Evolutionary conservation across 2,888 invertebrate genomes (phyloP).

Genomic region (Choristoneura rosaceana): DNA sequence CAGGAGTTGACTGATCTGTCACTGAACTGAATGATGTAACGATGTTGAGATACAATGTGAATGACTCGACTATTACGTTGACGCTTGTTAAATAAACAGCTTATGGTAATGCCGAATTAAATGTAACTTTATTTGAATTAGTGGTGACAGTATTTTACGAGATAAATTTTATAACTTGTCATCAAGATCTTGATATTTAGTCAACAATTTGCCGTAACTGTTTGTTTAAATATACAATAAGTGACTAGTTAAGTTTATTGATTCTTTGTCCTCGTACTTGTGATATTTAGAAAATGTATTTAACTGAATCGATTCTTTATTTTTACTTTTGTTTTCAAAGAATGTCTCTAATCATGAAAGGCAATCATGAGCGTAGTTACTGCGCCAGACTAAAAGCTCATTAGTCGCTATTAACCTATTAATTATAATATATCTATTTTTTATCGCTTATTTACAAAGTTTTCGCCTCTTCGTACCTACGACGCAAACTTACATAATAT

Average conservation of each 20-base stretch:
- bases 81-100: conserved; percentile 40
- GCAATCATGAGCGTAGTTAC: background rate
- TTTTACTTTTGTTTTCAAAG: too few relatives aligned
- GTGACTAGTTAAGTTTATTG: too few relatives aligned
- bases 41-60: conserved; percentile 60
- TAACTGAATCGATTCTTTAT: too few relatives aligned
- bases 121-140: conserved; percentile 25
- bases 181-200: background rate
- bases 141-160: conserved; percentile 22
- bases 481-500: background rate
- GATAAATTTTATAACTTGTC: conserved; percentile 19
- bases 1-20: conserved; percentile 75
- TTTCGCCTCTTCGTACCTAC: conserved; percentile 2
- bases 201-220: too few relatives aligned
- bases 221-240: too few relatives aligned
- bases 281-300: too few relatives aligned
- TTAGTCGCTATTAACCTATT: too few relatives aligned
- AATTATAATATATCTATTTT: background rate
- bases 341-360: too few relatives aligned
- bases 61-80: conserved; percentile 57
- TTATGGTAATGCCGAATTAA: conserved; percentile 39
- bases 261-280: too few relatives aligned
- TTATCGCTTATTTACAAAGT: background rate
- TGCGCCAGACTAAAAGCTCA: background rate
- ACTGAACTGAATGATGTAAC: conserved; percentile 79